Percentiles rank a stretch among this genome's conserved stretches.
Conservation (phyloP, 2,797 vertebrate species). For the Peromyscus melanophrys region DNA sequence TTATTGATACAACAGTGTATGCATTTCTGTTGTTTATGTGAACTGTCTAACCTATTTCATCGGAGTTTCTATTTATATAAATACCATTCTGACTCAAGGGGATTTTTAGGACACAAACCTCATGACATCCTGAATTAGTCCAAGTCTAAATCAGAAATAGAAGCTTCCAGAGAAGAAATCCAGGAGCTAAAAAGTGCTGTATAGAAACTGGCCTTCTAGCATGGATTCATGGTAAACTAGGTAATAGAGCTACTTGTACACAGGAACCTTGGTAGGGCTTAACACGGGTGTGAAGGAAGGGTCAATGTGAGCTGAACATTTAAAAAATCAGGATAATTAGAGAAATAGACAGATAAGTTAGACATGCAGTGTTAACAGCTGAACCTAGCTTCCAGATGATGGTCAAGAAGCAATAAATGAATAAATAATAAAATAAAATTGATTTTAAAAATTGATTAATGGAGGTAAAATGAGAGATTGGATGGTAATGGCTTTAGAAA, state of each 20-base stretch:
- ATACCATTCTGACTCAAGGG: conserved; percentile 73
- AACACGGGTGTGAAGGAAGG: not conserved
- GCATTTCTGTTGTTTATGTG: conserved; percentile 8
- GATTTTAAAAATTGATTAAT: conserved; percentile 10
- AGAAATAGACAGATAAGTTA: not conserved
- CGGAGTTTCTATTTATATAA: conserved; percentile 78
- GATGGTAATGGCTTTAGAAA: not conserved
- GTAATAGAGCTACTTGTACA: conserved; percentile 18
- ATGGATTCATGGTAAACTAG: conserved; percentile 47
- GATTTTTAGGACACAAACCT: conserved; percentile 74
- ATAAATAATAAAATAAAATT: not conserved
- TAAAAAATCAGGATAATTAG: conserved; percentile 4
- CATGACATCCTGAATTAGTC: conserved; percentile 76
- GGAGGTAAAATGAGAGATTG: not conserved
- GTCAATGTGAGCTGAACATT: not conserved
- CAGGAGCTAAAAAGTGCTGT: conserved; percentile 48
- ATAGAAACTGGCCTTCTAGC: conserved; percentile 59
- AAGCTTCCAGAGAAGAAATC: conserved; percentile 69
- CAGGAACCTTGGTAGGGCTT: conserved; percentile 7
- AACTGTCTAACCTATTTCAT: conserved; percentile 42
- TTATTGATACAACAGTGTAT: not conserved
- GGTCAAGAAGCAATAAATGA: not conserved
- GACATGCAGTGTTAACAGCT: not conserved
- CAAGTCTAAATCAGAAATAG: conserved; percentile 75
- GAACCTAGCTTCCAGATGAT: not conserved